phyloP scores from a whole-genome alignment of 2,888 invertebrate genomes.

The Salticus scenicus region DNA sequence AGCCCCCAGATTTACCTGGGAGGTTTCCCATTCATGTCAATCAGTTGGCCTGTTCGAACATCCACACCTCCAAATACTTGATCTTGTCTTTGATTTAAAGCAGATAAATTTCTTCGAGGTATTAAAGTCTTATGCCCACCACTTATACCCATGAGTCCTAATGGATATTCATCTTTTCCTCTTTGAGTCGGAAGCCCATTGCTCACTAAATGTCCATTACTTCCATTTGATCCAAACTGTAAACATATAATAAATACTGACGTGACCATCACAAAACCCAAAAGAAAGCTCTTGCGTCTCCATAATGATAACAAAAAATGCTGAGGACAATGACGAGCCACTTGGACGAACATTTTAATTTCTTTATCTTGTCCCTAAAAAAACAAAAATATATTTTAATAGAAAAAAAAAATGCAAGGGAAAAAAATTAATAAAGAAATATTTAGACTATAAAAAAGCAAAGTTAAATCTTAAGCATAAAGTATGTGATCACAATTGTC shows the following conservation, averaged over 20 bases:
- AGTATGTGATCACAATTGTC: no score
- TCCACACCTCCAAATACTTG: conserved; percentile 36
- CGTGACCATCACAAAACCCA: conserved; percentile 66
- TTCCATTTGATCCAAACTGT: conserved; percentile 65
- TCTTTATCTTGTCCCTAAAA: conserved; percentile 9
- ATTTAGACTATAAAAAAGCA: no score
- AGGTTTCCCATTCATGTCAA: conserved; percentile 58
- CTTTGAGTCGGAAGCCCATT: conserved; percentile 31
- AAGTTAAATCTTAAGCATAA: no score
- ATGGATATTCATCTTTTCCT: conserved; percentile 38
- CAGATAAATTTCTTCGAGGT: conserved; percentile 70
- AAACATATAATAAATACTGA: conserved; percentile 67
- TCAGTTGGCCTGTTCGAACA: conserved; percentile 24
- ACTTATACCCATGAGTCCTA: conserved; percentile 43
- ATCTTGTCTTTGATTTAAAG: conserved; percentile 56
- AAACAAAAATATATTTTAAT: not conserved
- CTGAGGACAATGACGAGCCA: conserved; percentile 64
- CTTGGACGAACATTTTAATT: conserved; percentile 51
- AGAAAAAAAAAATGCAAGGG: not conserved
- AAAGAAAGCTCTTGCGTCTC: conserved; percentile 69
- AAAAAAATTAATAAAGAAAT: not conserved
- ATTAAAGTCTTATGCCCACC: conserved; percentile 62
- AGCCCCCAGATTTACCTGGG: conserved; percentile 54
- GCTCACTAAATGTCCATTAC: conserved; percentile 43
- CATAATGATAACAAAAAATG: conserved; percentile 67